Conservation (phyloP, 2,888 invertebrate species). For the Allacma fusca region DNA sequence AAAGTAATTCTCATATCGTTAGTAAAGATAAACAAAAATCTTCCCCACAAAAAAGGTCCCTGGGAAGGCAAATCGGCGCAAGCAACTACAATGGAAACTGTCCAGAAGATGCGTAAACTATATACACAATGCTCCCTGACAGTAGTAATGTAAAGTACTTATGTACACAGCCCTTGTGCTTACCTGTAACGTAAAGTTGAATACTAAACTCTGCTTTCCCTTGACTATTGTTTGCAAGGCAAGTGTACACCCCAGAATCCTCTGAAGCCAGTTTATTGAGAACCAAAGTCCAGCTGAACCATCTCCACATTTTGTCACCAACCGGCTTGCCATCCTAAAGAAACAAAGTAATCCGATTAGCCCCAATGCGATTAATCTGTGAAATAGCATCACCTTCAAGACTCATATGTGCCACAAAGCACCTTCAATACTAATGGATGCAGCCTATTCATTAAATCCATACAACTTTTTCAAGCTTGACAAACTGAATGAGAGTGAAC, state of each 20-base stretch:
- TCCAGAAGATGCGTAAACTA: no score
- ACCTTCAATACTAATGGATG: background rate
- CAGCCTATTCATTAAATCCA: background rate
- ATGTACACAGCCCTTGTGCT: background rate
- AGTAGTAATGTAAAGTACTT: background rate
- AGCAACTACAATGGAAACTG: background rate
- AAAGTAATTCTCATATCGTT: conserved; percentile 5
- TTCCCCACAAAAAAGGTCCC: background rate
- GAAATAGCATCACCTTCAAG: conserved; percentile 16
- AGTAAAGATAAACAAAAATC: background rate
- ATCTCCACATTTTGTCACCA: conserved; percentile 58
- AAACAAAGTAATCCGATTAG: conserved; percentile 40
- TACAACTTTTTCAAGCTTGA: background rate
- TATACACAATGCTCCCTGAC: no score
- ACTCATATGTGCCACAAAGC: background rate
- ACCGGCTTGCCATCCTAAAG: conserved; percentile 59
- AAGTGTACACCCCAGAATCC: conserved; percentile 58
- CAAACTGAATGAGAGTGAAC: background rate
- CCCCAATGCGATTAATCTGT: conserved; percentile 20
- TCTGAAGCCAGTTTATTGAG: conserved; percentile 56
- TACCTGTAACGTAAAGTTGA: conserved; percentile 59
- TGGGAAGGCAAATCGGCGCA: background rate
- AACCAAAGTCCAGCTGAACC: conserved; percentile 58
- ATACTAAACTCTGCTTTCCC: conserved; percentile 56
- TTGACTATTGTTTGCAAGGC: conserved; percentile 53